phyloP scores from a whole-genome alignment of 2,888 invertebrate species.

The Alsophila aescularia region DNA sequence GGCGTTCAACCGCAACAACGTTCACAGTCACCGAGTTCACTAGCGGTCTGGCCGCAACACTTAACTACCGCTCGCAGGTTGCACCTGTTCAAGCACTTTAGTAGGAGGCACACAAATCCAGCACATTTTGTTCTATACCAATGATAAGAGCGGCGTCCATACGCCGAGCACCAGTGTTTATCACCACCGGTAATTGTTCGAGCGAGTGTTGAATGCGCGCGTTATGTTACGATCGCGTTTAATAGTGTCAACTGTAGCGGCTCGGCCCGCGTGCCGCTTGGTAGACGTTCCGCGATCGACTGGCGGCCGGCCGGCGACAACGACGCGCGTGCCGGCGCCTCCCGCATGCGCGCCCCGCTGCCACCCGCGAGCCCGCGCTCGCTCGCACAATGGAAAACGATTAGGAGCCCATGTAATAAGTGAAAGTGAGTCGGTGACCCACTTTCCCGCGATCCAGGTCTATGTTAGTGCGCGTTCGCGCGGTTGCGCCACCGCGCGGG shows the following conservation, averaged over 20 bases:
- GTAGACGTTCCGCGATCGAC: conserved; percentile 79
- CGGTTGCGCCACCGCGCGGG: conserved; percentile 81
- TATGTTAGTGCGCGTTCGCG: conserved; percentile 90
- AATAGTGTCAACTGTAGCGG: conserved; percentile 55
- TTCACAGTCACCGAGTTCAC: conserved; percentile 84
- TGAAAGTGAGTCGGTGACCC: conserved; percentile 95
- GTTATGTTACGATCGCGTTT: conserved; percentile 74
- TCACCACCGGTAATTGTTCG: conserved; percentile 48
- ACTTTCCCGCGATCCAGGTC: conserved; percentile 97
- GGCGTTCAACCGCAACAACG: conserved; percentile 81
- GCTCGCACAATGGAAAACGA: conserved; percentile 88
- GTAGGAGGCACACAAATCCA: conserved; percentile 78
- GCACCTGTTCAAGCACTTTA: conserved; percentile 82
- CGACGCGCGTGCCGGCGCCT: conserved; percentile 82
- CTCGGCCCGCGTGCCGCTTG: conserved; percentile 70
- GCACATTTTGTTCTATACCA: conserved; percentile 74
- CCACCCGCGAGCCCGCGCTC: conserved; percentile 80
- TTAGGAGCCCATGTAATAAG: conserved; percentile 93
- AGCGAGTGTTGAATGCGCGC: conserved; percentile 65
- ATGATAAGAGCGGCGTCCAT: conserved; percentile 46
- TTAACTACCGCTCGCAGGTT: conserved; percentile 79
- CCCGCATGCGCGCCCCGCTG: conserved; percentile 81
- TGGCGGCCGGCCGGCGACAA: conserved; percentile 79
- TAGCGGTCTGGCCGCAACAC: conserved; percentile 82
- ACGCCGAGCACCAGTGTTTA: conserved; percentile 54